Base-by-base conservation (phyloP, 2,888 invertebrate genomes). In the Prosopocoilus inquinatus region DNA sequence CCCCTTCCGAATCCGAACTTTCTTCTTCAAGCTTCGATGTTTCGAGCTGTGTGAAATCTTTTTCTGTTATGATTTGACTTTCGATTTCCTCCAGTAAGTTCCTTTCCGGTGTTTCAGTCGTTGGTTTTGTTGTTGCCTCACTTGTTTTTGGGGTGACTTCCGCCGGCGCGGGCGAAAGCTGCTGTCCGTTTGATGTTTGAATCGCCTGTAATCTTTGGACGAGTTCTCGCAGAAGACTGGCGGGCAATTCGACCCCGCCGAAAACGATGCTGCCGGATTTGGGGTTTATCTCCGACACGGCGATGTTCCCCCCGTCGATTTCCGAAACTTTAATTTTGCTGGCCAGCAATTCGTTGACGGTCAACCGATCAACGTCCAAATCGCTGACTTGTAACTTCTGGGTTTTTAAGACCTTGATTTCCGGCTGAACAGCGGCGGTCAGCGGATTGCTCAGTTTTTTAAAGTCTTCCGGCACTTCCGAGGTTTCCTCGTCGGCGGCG, bases 261-360 rank as follows among this genome's bases (percentile, higher is more conserved):
- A 88, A 82, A 50, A 84, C 82, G 59, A 89, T 79, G 63, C 85
- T 84, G 0, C 88, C 88, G 0, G 85, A 83, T 69, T 84, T 86
- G 4, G 89, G 87, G 65, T 84, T 84, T 57, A 91, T 78, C 69
- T 91, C 90, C 47, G 86, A 82, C 0, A 90, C 85, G 60, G 84
- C 85, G 60, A 92, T 81, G 34, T 86, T 84, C 64, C 84, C 82
- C 4, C 90, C 88, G 68, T 91, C 91, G 57, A 92, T 84, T 73
- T 91, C 90, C 0, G 91, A 90, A 0, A 91, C 91, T 47, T 87
- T 80, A 58, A 92, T 89, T 72, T 88, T 90, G 52, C 85, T 86
- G 0, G 92, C 91, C 72, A 90, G 86, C 39, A 92, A 76, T 66
- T 90, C 90, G 54, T 87, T 86, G 0, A 92, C 91, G 60, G 86